These are phyloP conservation scores for Anoplius nigerrimus DNA, from an alignment of 2,888 invertebrate genomes.

Conservation along the genomic window DNA sequence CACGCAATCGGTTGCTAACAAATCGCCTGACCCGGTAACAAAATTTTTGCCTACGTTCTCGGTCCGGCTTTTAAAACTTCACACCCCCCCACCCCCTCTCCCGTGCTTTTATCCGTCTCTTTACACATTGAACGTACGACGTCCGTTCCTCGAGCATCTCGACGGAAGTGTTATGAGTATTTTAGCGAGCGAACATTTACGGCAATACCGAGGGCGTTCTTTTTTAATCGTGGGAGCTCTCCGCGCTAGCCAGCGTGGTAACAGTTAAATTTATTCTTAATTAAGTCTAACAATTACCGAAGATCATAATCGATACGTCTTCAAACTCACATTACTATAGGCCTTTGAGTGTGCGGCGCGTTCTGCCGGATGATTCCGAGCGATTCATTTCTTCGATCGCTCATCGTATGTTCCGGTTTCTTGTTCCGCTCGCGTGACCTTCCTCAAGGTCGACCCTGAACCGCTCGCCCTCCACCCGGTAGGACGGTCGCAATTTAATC, in stretches of 20 bases:
- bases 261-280: neutral
- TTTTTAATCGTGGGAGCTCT: neutral
- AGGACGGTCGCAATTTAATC: conserved; percentile 30
- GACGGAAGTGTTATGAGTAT: conserved; percentile 4
- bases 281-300: conserved; percentile 42
- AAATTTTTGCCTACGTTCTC: too few relatives aligned
- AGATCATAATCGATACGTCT: conserved; percentile 60
- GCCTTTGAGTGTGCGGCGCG: conserved; percentile 64
- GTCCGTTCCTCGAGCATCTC: neutral
- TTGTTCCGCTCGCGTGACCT: too few relatives aligned
- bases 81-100: too few relatives aligned
- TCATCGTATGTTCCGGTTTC: too few relatives aligned
- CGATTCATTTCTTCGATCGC: conserved; percentile 11
- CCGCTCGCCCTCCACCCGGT: neutral
- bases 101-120: too few relatives aligned
- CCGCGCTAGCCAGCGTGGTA: neutral
- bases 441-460: too few relatives aligned
- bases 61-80: too few relatives aligned
- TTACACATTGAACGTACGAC: too few relatives aligned
- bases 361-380: conserved; percentile 37
- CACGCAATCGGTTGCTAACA: too few relatives aligned
- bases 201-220: conserved; percentile 2
- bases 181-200: neutral
- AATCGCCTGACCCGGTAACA: too few relatives aligned
- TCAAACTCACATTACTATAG: conserved; percentile 60